Percentiles rank a stretch among this genome's conserved stretches.
These are phyloP conservation scores for Dolichomitus sp. DNA, from an alignment of 2,888 invertebrate species.

Conservation along the genomic window DNA sequence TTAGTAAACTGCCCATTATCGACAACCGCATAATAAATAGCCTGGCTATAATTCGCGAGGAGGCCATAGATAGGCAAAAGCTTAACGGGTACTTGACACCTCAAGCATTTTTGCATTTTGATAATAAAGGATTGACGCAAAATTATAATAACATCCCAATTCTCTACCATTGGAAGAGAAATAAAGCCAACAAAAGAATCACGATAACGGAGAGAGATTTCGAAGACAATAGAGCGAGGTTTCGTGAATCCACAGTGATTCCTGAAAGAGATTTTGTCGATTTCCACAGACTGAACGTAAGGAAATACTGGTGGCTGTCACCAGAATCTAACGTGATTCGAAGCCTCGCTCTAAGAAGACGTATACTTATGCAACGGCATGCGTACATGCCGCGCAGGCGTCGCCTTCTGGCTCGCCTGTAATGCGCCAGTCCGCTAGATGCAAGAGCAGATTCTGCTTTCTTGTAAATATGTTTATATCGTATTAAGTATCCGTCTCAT, in stretches of 20 bases:
- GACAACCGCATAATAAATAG: constrained; percentile 4
- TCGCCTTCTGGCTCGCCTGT: background rate
- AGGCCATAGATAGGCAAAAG: background rate
- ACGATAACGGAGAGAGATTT: background rate
- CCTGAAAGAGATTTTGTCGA: background rate
- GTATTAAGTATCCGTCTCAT: background rate
- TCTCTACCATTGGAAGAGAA: constrained; percentile 12
- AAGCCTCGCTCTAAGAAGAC: background rate
- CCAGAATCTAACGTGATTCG: background rate
- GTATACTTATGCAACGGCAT: background rate
- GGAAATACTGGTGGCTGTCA: constrained; percentile 1
- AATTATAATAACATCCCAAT: constrained; percentile 10
- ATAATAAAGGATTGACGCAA: constrained; percentile 20
- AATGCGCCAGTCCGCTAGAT: background rate
- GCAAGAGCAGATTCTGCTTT: background rate
- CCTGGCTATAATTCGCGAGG: background rate
- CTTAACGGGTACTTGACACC: background rate
- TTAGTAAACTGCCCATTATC: background rate
- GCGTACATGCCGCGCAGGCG: background rate
- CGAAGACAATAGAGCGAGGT: background rate
- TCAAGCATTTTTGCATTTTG: constrained; percentile 12
- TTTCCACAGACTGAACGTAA: background rate
- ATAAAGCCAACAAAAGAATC: constrained; percentile 6
- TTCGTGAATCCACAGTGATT: background rate
- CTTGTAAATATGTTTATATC: background rate